These are phyloP conservation scores for Cotesia chilonis DNA, from an alignment of 1,140 invertebrate species.

Conservation along the genomic window DNA sequence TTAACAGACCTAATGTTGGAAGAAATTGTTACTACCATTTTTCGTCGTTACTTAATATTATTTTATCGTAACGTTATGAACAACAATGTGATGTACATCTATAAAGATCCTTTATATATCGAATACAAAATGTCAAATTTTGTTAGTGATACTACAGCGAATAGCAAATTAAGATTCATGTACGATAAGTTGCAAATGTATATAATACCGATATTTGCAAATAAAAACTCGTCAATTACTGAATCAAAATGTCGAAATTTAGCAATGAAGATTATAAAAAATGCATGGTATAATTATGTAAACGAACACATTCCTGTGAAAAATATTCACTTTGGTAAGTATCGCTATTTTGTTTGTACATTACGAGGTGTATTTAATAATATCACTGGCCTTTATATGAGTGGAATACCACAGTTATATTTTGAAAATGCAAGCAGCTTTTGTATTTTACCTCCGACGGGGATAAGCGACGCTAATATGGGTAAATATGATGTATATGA, in stretches of 20 bases:
- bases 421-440: conserved; percentile 13
- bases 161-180: conserved; percentile 9
- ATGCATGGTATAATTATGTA: conserved; percentile 8
- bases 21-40: conserved; percentile 3
- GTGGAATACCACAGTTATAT: conserved; percentile 1
- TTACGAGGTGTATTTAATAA: conserved; percentile 4
- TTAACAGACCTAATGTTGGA: conserved; percentile 4
- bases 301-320: conserved; percentile 10
- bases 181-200: background rate
- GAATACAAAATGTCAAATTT: conserved; percentile 2
- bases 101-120: conserved; percentile 7
- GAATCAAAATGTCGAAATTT: background rate
- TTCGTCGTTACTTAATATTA: background rate
- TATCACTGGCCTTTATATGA: conserved; percentile 1
- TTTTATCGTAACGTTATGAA: conserved; percentile 2
- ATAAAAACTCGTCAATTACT: background rate
- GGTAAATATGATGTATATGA: background rate
- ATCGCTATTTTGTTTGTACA: conserved; percentile 8
- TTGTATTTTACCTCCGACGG: background rate
- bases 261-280: conserved; percentile 1
- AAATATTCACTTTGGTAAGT: conserved; percentile 4
- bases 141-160: background rate
- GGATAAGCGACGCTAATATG: background rate
- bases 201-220: background rate
- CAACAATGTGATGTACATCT: conserved; percentile 10